phyloP scores from a whole-genome alignment of 2,797 vertebrate species.

The Diplodus puntazzo region DNA sequence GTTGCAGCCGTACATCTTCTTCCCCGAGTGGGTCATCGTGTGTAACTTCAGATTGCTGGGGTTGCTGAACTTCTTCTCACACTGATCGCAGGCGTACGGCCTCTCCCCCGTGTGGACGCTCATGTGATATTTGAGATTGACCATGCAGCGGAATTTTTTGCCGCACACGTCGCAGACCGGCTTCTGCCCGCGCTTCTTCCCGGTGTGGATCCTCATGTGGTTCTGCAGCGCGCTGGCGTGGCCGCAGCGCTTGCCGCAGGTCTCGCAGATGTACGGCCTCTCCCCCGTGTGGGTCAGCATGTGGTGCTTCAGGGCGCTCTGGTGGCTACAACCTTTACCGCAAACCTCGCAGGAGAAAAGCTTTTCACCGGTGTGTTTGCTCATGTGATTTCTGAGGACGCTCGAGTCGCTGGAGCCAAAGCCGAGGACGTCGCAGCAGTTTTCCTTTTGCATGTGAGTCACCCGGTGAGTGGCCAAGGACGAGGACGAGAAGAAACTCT shows the following conservation, averaged over 20 bases:
- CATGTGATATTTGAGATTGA: constrained; percentile 69
- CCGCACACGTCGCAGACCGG: constrained; percentile 55
- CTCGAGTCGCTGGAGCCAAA: constrained; percentile 34
- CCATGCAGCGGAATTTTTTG: constrained; percentile 53
- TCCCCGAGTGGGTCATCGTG: constrained; percentile 42
- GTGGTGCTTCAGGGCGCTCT: constrained; percentile 71
- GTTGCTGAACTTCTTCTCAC: constrained; percentile 68
- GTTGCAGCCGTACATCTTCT: constrained; percentile 69
- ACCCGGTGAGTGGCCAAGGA: constrained; percentile 62
- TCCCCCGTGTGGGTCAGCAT: constrained; percentile 73
- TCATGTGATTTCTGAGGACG: constrained; percentile 47
- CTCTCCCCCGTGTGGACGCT: constrained; percentile 68
- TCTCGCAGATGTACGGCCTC: constrained; percentile 65
- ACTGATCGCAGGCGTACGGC: constrained; percentile 62
- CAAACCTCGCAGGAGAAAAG: constrained; percentile 67
- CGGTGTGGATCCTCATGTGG: constrained; percentile 75
- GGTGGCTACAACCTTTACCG: constrained; percentile 65
- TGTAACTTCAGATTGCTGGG: constrained; percentile 71
- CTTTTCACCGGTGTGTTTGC: constrained; percentile 54
- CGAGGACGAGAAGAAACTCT: constrained; percentile 59
- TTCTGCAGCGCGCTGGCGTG: constrained; percentile 76
- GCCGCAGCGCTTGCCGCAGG: constrained; percentile 72
- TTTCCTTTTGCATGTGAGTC: constrained; percentile 48
- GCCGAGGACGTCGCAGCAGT: constrained; percentile 48
- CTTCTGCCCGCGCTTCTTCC: constrained; percentile 56